These are phyloP conservation scores for Lycaon pictus DNA, from an alignment of 2,113 vertebrate species.

Conservation along the genomic window DNA sequence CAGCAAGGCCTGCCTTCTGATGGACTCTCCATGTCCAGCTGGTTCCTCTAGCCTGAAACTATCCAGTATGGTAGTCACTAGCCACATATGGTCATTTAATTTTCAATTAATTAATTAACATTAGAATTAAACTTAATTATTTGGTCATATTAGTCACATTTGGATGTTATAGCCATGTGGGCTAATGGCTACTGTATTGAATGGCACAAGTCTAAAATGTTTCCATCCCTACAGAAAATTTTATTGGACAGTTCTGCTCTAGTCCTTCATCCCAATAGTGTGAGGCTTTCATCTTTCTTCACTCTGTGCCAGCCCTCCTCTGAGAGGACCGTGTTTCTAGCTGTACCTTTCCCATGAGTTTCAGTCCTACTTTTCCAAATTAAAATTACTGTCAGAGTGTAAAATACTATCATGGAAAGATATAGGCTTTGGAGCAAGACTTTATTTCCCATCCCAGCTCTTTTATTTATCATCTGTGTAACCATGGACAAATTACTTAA, in stretches of 20 bases:
- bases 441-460: not conserved
- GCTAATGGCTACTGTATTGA: not conserved
- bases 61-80: not conserved
- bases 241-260: not conserved
- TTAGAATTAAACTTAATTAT: not conserved
- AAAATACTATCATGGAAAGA: not conserved
- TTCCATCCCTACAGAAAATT: slow-evolving; percentile 23
- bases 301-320: not conserved
- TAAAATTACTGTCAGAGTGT: not conserved
- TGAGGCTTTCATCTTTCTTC: not conserved
- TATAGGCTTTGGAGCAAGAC: not conserved
- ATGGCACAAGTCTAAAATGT: not conserved
- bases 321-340: not conserved
- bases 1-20: not conserved
- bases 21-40: not conserved
- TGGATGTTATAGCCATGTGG: not conserved
- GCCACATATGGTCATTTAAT: not conserved
- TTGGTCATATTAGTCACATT: not conserved
- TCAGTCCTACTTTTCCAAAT: slow-evolving; percentile 29
- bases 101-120: slow-evolving; percentile 26
- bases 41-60: not conserved
- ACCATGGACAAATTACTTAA: not conserved
- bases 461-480: not conserved
- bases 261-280: not conserved
- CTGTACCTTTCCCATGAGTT: not conserved